phyloP scores from a whole-genome alignment of 2,888 invertebrate genomes.

The Philopedon plagiatum region DNA sequence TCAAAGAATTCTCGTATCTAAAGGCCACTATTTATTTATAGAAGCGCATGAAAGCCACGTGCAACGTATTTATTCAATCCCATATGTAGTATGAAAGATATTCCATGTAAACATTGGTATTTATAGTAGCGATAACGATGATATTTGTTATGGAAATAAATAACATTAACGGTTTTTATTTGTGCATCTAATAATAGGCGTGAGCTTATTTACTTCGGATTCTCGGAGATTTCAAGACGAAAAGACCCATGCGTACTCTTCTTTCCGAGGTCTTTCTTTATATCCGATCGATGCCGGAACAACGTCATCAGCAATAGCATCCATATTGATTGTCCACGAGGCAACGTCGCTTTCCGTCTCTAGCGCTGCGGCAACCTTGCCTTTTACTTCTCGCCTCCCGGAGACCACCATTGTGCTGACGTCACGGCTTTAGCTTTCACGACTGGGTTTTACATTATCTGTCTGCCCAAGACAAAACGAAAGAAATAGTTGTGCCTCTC shows the following conservation, averaged over 20 bases:
- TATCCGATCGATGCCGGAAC: neutral
- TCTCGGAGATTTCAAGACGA: neutral
- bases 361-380: slow-evolving; percentile 9
- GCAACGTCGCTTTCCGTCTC: slow-evolving; percentile 14
- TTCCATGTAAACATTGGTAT: slow-evolving; percentile 41
- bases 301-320: slow-evolving; percentile 5
- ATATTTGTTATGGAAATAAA: slow-evolving; percentile 5
- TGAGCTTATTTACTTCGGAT: neutral
- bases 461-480: slow-evolving; percentile 40
- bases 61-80: slow-evolving; percentile 18
- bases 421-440: slow-evolving; percentile 47
- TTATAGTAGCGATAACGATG: slow-evolving; percentile 21
- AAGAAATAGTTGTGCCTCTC: slow-evolving; percentile 47
- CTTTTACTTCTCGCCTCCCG: slow-evolving; percentile 19
- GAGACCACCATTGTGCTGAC: slow-evolving; percentile 38
- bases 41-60: slow-evolving; percentile 35
- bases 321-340: slow-evolving; percentile 1
- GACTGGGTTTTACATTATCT: slow-evolving; percentile 48
- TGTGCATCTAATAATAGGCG: neutral
- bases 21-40: slow-evolving; percentile 39
- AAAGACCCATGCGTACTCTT: neutral
- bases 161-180: slow-evolving; percentile 10
- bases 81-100: slow-evolving; percentile 21
- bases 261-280: neutral
- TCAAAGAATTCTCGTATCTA: slow-evolving; percentile 37